A percentile compares a stretch with the other conserved stretches of the same genome.
Conservation (phyloP, 2,888 invertebrate species). For the Drosophila silvestris region DNA sequence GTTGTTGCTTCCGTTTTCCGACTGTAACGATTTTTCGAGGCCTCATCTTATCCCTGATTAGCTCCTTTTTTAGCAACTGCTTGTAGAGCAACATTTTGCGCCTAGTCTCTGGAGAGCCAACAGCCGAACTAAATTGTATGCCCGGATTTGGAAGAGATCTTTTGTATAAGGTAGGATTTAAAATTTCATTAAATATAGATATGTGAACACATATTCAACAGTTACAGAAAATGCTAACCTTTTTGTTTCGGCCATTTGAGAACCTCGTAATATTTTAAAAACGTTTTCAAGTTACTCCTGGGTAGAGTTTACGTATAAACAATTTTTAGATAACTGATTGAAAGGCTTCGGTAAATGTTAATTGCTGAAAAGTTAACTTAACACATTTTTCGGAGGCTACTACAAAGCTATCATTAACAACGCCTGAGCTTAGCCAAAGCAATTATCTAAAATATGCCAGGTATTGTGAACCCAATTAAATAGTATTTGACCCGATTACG, state of each 20-base stretch:
- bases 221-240: conserved; percentile 14
- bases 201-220: background rate
- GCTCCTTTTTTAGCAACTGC: conserved; percentile 44
- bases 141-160: conserved; percentile 18
- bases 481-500: conserved; percentile 24
- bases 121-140: conserved; percentile 60
- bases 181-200: background rate
- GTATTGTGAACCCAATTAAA: conserved; percentile 19
- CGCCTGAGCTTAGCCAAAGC: background rate
- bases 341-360: background rate
- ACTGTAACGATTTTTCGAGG: conserved; percentile 14
- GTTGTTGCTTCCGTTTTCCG: conserved; percentile 1
- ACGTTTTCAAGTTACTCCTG: background rate
- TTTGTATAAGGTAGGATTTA: background rate
- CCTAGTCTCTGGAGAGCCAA: conserved; percentile 48
- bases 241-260: conserved; percentile 30
- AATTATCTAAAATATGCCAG: conserved; percentile 20
- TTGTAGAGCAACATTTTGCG: conserved; percentile 63
- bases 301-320: conserved; percentile 19
- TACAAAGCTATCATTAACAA: background rate
- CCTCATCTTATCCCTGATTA: conserved; percentile 24
- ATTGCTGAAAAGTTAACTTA: background rate
- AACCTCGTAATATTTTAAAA: conserved; percentile 14
- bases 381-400: conserved; percentile 19
- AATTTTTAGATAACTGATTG: conserved; percentile 22